Percentiles rank a stretch among this genome's conserved stretches.
Evolutionary conservation across 2,113 vertebrate species (phyloP).

Genomic region (Peucedramus taeniatus): DNA sequence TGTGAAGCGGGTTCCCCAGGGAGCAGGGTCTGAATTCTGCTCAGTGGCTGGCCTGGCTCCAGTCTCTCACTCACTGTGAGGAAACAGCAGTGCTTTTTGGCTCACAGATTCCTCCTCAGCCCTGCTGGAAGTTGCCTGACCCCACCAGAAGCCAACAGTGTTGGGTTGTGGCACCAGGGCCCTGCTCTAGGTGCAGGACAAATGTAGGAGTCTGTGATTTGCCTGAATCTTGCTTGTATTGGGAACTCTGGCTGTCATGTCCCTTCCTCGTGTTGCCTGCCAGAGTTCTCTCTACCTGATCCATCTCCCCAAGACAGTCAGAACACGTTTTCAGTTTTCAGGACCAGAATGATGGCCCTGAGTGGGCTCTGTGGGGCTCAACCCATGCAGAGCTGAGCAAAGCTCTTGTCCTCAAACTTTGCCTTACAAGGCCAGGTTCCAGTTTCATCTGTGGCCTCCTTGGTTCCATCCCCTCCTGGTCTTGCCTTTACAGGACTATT

Average conservation of each 20-base stretch:
- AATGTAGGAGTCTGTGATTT: not conserved
- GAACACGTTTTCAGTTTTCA: not conserved
- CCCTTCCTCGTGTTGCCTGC: not conserved
- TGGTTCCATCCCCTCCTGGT: not conserved
- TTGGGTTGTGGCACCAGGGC: rapidly evolving
- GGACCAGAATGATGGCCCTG: not conserved
- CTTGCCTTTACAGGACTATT: not conserved
- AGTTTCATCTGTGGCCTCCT: not conserved
- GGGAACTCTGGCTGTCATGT: not conserved
- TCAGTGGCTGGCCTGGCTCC: not conserved
- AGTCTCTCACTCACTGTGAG: not conserved
- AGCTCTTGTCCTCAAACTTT: not conserved
- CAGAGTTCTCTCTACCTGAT: not conserved
- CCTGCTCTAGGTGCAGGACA: not conserved
- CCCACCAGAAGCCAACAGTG: not conserved
- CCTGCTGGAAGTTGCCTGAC: not conserved
- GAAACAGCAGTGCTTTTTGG: not conserved
- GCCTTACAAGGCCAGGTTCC: not conserved
- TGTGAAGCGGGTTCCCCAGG: not conserved
- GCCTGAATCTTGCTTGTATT: not conserved
- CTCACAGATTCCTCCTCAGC: not conserved
- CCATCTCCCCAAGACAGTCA: not conserved
- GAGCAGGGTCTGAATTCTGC: not conserved
- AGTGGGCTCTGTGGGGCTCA: not conserved
- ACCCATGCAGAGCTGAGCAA: not conserved